Evolutionary conservation across 35 echinoderm and acorn worm species (phyloP).

Genomic region (Lytechinus pictus): DNA sequence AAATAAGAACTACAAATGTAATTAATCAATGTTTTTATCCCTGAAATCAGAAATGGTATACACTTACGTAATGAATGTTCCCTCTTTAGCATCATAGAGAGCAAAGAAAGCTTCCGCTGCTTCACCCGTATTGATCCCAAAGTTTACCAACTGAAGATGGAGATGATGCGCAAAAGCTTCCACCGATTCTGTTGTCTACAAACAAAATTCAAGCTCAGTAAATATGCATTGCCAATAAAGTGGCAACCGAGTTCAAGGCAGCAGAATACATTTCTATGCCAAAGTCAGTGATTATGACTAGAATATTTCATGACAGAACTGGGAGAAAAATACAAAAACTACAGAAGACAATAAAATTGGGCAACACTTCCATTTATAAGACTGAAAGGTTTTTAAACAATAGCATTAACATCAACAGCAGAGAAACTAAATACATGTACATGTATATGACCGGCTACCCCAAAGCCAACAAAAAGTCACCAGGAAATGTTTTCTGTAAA

Average conservation of each 20-base stretch:
- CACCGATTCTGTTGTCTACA: background rate
- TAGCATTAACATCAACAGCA: background rate
- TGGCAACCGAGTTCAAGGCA: too few relatives aligned
- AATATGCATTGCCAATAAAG: background rate
- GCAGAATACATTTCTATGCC: background rate
- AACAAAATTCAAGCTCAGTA: background rate
- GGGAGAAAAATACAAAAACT: background rate
- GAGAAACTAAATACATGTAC: background rate
- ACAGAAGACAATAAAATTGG: background rate
- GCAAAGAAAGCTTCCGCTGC: conserved; percentile 73
- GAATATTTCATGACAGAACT: background rate
- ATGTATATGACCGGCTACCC: too few relatives aligned
- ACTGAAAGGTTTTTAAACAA: background rate
- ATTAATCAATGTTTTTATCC: too few relatives aligned
- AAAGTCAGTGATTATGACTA: background rate
- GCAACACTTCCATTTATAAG: background rate
- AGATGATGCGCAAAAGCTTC: conserved; percentile 68
- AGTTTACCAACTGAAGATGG: conserved; percentile 74
- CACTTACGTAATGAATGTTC: conserved; percentile 72
- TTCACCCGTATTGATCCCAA: conserved; percentile 68
- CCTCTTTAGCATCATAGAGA: conserved; percentile 71
- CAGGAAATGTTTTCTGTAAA: too few relatives aligned
- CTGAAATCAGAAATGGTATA: too few relatives aligned
- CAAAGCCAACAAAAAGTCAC: too few relatives aligned
- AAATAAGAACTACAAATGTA: too few relatives aligned